Conservation (phyloP, 2,888 invertebrate genomes). For the Epistrophella euchroma region DNA sequence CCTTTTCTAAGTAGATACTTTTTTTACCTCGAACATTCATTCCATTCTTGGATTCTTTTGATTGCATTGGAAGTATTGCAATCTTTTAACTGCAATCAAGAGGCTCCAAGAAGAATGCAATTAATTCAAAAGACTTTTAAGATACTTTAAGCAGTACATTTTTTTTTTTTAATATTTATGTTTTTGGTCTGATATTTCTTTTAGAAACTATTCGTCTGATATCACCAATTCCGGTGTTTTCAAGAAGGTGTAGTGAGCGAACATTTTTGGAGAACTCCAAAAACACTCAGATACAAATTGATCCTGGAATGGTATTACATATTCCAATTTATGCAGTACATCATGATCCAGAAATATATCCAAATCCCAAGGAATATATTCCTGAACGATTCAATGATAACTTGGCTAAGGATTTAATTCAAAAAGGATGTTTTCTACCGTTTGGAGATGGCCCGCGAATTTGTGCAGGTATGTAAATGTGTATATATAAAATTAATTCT, state of each 20-base stretch:
- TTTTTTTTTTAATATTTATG: too few relatives aligned
- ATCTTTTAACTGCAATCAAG: too few relatives aligned
- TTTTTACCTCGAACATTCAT: too few relatives aligned
- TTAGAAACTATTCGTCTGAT: conserved; percentile 80
- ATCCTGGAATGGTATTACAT: conserved; percentile 79
- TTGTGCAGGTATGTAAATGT: conserved; percentile 79
- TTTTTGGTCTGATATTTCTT: too few relatives aligned
- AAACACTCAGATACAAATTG: conserved; percentile 75
- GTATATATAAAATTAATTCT: too few relatives aligned
- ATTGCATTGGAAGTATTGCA: too few relatives aligned
- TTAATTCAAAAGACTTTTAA: too few relatives aligned
- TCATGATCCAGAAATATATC: conserved; percentile 79
- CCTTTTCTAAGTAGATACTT: too few relatives aligned
- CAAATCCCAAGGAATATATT: conserved; percentile 78
- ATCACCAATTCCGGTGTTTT: conserved; percentile 78
- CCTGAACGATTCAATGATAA: conserved; percentile 81
- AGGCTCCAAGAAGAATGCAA: too few relatives aligned
- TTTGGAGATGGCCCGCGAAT: conserved; percentile 82
- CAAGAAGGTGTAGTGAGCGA: conserved; percentile 78
- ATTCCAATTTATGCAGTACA: conserved; percentile 82
- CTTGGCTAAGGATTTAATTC: conserved; percentile 77
- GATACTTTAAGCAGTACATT: too few relatives aligned
- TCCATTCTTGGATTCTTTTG: too few relatives aligned
- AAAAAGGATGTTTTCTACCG: conserved; percentile 79
- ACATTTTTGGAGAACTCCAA: conserved; percentile 75